Base-by-base conservation (phyloP, 2,888 invertebrate species). In the Eristalinus aeneus region DNA sequence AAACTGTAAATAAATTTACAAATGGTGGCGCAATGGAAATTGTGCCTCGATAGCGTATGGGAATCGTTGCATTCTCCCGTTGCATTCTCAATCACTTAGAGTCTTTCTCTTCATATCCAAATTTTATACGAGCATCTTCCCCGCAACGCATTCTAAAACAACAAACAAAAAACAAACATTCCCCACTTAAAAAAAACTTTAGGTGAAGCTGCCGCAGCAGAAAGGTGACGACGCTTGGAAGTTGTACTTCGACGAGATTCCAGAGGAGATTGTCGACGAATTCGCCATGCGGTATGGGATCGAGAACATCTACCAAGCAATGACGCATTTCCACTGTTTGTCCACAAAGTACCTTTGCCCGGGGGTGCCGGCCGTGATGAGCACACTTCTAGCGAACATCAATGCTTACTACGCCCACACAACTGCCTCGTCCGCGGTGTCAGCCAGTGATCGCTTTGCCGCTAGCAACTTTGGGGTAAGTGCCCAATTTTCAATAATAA, bases 241-340 rank as follows among this genome's bases (percentile, higher is more conserved):
- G 93, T 95, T 99, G 32, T 99, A 99, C 93, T 99, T 99, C 93
- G 99, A 99, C 91, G 98, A 98, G 89, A 97, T 97, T 56, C 98
- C 98, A 1, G 98, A 99, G 91, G 99, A 99, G 92, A 98, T 99
- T 69, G 99, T 99, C 0, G 99, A 99, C 91, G 99, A 99, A 93
- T 99, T 99, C 93, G 99, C 99, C 2, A 99, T 99, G 99, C 95
- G 99, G 93, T 99, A 99, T 93, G 99, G 99, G 80, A 99, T 99
- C 89, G 99, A 99, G 93, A 97, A 97, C 88, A 99, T 99, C 89
- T 99, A 99, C 93, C 99, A 99, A 86, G 93, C 92, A 5, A 93
- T 93, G 93, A 93, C 93, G 2, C 99, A 99, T 93, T 99, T 99
- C 93, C 99, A 99, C 93, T 99, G 99, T 93, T 95, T 99, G 87